Percentiles rank a stretch among this genome's conserved stretches.
phyloP scores from a whole-genome alignment of 2,113 vertebrate genomes.

The Lontra canadensis region DNA sequence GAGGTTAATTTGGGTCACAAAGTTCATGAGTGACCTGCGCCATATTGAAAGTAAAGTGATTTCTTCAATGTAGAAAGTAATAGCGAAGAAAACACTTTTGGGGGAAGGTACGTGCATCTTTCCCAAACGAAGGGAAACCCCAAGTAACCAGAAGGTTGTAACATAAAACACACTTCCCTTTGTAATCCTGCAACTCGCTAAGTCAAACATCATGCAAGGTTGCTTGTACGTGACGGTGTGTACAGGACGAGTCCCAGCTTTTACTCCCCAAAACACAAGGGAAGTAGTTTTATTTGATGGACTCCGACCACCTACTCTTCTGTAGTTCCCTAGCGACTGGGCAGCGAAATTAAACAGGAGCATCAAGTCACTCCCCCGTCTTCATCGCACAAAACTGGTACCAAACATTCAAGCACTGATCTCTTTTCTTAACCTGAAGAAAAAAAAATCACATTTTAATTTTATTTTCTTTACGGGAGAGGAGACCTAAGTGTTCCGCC shows the following conservation, averaged over 20 bases:
- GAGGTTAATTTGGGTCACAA: background rate
- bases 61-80: background rate
- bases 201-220: background rate
- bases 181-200: rapidly evolving
- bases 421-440: background rate
- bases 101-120: background rate
- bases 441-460: background rate
- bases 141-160: background rate
- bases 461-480: background rate
- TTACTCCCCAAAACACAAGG: background rate
- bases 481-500: background rate
- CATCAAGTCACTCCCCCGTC: background rate
- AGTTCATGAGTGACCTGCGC: background rate
- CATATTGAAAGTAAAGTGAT: background rate
- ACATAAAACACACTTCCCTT: background rate
- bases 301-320: background rate
- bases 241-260: background rate
- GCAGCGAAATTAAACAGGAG: background rate
- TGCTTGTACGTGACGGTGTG: rapidly evolving
- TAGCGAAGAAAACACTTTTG: background rate
- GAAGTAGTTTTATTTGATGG: background rate
- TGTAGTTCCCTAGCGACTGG: rapidly evolving
- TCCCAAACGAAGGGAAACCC: background rate
- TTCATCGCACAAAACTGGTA: rapidly evolving
- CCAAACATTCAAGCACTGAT: background rate